Conservation (phyloP, 2,797 vertebrate species). For the Alfaro cultratus region DNA sequence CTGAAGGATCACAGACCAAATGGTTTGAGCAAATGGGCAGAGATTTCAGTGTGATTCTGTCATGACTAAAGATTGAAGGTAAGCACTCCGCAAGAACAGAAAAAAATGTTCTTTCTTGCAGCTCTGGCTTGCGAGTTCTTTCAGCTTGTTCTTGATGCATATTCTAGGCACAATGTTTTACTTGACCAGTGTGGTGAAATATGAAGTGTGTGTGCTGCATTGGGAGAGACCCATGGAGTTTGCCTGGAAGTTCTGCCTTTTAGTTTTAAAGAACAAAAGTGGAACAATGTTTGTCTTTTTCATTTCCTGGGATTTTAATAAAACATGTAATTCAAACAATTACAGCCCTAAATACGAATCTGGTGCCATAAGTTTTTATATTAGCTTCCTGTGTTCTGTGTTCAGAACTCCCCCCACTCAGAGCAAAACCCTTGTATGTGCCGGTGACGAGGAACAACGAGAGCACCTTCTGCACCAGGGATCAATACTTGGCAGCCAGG, state of each 20-base stretch:
- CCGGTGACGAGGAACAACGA: constrained; percentile 90
- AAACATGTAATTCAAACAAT: neutral
- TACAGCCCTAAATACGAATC: neutral
- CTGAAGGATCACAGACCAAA: neutral
- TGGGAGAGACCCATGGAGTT: neutral
- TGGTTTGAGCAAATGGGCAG: neutral
- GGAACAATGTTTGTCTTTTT: neutral
- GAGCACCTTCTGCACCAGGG: constrained; percentile 92
- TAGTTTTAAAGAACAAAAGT: neutral
- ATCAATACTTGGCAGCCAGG: constrained; percentile 94
- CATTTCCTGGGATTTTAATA: neutral
- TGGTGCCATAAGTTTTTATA: neutral
- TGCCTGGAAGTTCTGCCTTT: neutral
- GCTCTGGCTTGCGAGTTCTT: neutral
- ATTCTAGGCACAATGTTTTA: neutral
- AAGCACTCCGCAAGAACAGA: neutral
- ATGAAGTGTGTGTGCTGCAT: neutral
- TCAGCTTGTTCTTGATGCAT: neutral
- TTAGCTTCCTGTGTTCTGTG: neutral
- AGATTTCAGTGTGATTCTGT: neutral
- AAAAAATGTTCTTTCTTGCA: neutral
- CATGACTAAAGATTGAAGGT: neutral
- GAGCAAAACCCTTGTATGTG: constrained; percentile 93
- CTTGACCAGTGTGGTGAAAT: neutral
- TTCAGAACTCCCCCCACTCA: constrained; percentile 91